Evolutionary conservation across 2,888 invertebrate genomes (phyloP), one percentile per base, ranked within the genome.

Genomic region (Troides oblongomaculatus): DNA sequence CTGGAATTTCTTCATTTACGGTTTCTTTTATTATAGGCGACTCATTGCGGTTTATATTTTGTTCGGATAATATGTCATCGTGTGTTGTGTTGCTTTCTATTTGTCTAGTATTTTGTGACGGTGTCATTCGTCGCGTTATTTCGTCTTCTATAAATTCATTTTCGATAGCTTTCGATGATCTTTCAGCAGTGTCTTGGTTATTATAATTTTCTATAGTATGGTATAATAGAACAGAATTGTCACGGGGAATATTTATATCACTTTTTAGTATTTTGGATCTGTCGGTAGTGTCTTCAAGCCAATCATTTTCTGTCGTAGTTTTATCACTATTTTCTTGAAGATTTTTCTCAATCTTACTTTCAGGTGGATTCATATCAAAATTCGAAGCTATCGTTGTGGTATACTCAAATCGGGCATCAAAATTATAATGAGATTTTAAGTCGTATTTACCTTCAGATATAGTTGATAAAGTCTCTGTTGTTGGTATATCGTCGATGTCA

Each of bases 131-230:
- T 17, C 8, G 58, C 17, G 81, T 82, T n/a, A 80, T 78, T 64
- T 77, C 74, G 72, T 82, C 80, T 63, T 76, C 75, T 56, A 75
- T 63, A 71, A 79, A 78, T 71, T 82, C 79, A 61, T 78, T 77
- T 71, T 81, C 78, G 66, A 83, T 77, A 50, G 79, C 72, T 75
- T 83, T 84, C 23, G 87, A 86, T 6, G 87, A 84, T 72, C 87
- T 84, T 74, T 79, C 79, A 70, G 87, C 84, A 21, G 84, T 79
- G 71, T 81, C 80, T 21, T 75, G 71, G 65, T 75, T 74, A 53
- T 72, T 72, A 8, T 71, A 64, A 56, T 72, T 70, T 56, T 76
- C 76, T 60, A 75, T 77, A 17, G 75, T 62, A n/a, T 76, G 73
- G 39, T 78, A 73, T 58, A 75, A 72, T 58, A 68, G 61, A 66